Percentiles rank a stretch among this genome's conserved stretches.
These are phyloP conservation scores for Xerus rutilus DNA, from an alignment of 2,797 vertebrate genomes.

Conservation along the genomic window DNA sequence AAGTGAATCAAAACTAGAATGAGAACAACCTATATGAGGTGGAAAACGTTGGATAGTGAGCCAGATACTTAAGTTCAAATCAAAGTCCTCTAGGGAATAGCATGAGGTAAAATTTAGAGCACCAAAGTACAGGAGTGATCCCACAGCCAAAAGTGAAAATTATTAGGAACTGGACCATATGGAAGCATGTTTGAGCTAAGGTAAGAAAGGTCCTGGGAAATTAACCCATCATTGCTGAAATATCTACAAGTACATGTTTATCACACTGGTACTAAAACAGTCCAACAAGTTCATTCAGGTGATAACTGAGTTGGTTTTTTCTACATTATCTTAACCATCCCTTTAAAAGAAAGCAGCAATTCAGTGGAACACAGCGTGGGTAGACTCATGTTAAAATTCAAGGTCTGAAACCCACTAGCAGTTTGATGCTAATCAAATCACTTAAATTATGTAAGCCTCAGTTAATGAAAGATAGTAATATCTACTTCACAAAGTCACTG, in stretches of 20 bases:
- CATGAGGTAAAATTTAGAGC: neutral
- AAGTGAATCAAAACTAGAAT: neutral
- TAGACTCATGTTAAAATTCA: neutral
- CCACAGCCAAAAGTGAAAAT: neutral
- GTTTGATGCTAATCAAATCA: constrained; percentile 15
- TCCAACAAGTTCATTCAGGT: neutral
- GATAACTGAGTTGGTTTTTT: neutral
- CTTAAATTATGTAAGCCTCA: neutral
- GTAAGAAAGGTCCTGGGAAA: neutral
- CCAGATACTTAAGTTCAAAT: neutral
- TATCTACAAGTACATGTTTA: neutral
- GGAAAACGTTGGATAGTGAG: neutral
- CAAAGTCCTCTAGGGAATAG: neutral
- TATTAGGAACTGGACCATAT: neutral
- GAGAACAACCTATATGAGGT: neutral
- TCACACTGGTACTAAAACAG: neutral
- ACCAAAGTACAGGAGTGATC: neutral
- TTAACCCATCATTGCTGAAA: neutral
- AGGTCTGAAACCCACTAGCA: neutral
- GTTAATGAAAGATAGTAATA: neutral
- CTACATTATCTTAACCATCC: neutral
- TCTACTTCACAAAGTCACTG: neutral
- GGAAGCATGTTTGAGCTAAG: neutral
- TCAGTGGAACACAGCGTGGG: neutral
- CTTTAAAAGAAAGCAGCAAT: neutral